A percentile compares a stretch with the other conserved stretches of the same genome.
These are phyloP conservation scores for Philaethria dido DNA, from an alignment of 2,888 invertebrate genomes.

Conservation along the genomic window DNA sequence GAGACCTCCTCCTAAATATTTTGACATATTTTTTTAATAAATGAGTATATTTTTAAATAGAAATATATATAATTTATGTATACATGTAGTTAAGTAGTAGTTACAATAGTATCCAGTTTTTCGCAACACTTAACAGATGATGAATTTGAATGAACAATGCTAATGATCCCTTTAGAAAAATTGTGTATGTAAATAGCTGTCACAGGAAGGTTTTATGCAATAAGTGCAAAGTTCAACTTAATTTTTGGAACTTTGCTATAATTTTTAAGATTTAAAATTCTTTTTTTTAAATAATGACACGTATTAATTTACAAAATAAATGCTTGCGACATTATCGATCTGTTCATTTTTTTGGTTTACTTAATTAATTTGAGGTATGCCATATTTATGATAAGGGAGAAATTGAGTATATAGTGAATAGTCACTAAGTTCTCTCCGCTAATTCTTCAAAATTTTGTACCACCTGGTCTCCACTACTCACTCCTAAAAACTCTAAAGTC, in stretches of 20 bases:
- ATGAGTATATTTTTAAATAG: too few relatives aligned
- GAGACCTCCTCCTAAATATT: too few relatives aligned
- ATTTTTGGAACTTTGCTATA: background rate
- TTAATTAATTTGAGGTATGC: too few relatives aligned
- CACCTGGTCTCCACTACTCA: too few relatives aligned
- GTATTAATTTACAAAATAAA: too few relatives aligned
- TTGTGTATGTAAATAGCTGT: constrained; percentile 67
- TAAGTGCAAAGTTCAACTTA: constrained; percentile 9
- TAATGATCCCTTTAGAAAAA: constrained; percentile 49
- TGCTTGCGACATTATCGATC: too few relatives aligned
- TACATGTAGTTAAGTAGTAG: too few relatives aligned
- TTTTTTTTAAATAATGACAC: background rate
- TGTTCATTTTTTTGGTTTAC: too few relatives aligned
- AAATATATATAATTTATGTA: too few relatives aligned
- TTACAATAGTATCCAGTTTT: background rate
- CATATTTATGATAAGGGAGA: too few relatives aligned
- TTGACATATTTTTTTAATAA: too few relatives aligned
- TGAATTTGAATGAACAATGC: constrained; percentile 33
- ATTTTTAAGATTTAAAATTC: background rate
- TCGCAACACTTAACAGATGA: constrained; percentile 24
- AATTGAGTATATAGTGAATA: background rate
- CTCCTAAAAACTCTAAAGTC: too few relatives aligned
- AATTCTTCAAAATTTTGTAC: background rate
- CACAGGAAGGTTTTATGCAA: constrained; percentile 53
- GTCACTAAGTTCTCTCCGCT: background rate